Base-by-base conservation (phyloP, 2,888 invertebrate species). In the Synergus laeviventris region DNA sequence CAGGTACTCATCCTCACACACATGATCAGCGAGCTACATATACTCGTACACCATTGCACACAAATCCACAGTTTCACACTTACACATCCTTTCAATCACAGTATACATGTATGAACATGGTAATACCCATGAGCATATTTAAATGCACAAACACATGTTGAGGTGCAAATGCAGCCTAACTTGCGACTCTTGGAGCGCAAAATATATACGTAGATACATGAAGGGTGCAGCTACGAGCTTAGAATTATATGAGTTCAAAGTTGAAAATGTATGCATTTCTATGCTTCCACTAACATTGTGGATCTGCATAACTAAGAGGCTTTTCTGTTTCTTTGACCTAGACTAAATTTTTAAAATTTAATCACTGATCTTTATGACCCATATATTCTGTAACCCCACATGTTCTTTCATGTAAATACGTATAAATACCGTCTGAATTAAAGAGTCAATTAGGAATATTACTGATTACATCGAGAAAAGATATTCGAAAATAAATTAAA, bases 1-100 rank as follows among this genome's bases (percentile, higher is more conserved):
- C 84, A 81, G 80, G 78, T 81, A 83, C 78, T 76, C 81, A 82
- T 78, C 77, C 81, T 79, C 81, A 78, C 75, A 70, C 61, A 76
- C 49, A 78, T 78, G 76, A 66, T 39, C 73, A 74, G 39, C 62
- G 56, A 61, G 42, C 70, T 9, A n/a, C n/a, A 18, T 54, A 9
- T 18, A 54, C 49, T 7, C 11, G 21, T 14, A 24, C 12, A 24
- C 18, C 18, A 12, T 5, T 24, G 18, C 21, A 18, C 11, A 9
- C 18, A 56, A 21, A 11, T 66, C 9, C 61, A 62, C n/a, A 60
- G 42, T 59, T 45, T 31, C 31, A 2, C 31, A 3, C 4, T 31
- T 31, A 31, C 31, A 31, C 31, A 2, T 31, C 31, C 4, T 36
- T 39, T 45, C 70, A 74, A 75, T 77, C 18, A n/a, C 11, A 21